phyloP scores from a whole-genome alignment of 2,888 invertebrate species.

The Caenorhabditis japonica region DNA sequence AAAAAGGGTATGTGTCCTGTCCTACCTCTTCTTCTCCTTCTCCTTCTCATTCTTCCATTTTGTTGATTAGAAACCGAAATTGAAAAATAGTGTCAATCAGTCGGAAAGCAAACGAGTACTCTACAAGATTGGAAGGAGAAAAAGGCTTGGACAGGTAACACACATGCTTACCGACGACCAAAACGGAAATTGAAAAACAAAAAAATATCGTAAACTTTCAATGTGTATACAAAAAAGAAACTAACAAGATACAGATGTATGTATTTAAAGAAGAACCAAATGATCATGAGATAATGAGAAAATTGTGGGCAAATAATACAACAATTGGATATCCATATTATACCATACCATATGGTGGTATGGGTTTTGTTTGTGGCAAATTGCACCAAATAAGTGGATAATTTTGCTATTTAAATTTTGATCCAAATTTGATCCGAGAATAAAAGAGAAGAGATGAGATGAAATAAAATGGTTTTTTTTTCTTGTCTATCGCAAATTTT shows the following conservation, averaged over 20 bases:
- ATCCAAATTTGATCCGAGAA: background rate
- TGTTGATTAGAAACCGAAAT: conserved; percentile 30
- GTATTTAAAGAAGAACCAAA: background rate
- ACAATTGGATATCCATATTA: too few relatives aligned
- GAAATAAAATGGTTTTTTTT: too few relatives aligned
- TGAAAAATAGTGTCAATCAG: conserved; percentile 12
- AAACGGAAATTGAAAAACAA: conserved; percentile 8
- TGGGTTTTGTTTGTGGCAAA: too few relatives aligned
- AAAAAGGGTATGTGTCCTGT: too few relatives aligned
- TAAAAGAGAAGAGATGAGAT: too few relatives aligned
- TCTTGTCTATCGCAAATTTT: too few relatives aligned
- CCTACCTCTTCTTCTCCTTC: too few relatives aligned
- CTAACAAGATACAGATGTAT: too few relatives aligned
- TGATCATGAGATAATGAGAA: background rate
- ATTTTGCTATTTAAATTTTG: too few relatives aligned
- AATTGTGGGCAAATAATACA: background rate
- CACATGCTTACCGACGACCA: background rate
- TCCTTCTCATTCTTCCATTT: too few relatives aligned
- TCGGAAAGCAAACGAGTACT: background rate
- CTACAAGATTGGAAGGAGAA: background rate
- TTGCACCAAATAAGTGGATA: too few relatives aligned
- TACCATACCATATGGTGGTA: too few relatives aligned
- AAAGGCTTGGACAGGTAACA: conserved; percentile 7
- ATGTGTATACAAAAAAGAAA: background rate
- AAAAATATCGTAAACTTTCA: background rate